Percentiles rank a stretch among this genome's conserved stretches.
phyloP scores from a whole-genome alignment of 2,113 vertebrate species.

The Meles meles region DNA sequence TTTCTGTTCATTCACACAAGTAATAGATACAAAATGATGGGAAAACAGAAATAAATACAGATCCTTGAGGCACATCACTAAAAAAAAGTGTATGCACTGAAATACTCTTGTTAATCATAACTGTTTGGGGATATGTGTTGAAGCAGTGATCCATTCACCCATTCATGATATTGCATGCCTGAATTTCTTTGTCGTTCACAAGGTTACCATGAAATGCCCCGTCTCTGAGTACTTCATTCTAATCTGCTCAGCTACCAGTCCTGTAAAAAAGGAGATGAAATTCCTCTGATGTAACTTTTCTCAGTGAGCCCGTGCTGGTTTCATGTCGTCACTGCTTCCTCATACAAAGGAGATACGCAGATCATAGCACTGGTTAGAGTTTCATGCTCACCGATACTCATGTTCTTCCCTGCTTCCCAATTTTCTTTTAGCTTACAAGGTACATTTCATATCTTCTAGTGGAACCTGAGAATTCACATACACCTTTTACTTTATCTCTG shows the following conservation, averaged over 20 bases:
- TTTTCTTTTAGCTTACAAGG: not conserved
- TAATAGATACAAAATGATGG: not conserved
- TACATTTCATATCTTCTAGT: not conserved
- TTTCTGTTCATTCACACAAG: not conserved
- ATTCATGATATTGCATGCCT: not conserved
- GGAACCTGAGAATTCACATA: not conserved
- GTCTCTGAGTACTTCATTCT: not conserved
- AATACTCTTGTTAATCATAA: not conserved
- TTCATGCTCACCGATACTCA: not conserved
- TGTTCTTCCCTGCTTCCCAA: not conserved
- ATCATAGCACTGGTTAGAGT: not conserved
- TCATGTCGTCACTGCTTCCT: not conserved
- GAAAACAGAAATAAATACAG: not conserved
- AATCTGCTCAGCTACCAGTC: not conserved
- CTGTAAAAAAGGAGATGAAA: not conserved
- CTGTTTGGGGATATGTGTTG: not conserved
- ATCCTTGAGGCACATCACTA: not conserved
- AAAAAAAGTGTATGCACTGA: not conserved
- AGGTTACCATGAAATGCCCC: not conserved
- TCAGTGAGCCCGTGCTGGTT: not conserved
- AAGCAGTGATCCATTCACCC: rapidly evolving
- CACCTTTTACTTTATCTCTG: not conserved
- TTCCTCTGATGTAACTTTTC: not conserved
- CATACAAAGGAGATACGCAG: not conserved
- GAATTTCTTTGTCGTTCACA: not conserved